These are phyloP conservation scores for Parnassius apollo DNA, from an alignment of 2,888 invertebrate species.

Conservation along the genomic window DNA sequence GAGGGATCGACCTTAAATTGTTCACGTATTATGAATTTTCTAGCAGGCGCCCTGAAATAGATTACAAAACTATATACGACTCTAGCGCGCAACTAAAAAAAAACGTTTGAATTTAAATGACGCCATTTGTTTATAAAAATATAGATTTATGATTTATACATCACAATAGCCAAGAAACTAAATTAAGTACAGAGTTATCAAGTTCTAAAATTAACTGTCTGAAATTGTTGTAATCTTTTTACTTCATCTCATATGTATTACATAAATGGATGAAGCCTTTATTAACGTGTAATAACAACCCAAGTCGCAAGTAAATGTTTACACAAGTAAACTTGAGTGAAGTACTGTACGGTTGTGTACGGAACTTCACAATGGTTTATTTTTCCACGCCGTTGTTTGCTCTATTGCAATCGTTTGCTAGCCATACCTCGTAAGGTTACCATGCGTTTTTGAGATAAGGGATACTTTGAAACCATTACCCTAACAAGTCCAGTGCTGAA, in stretches of 20 bases:
- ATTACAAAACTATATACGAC: too few species aligned
- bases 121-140: too few species aligned
- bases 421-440: conserved; percentile 15
- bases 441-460: conserved; percentile 1
- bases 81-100: too few species aligned
- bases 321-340: conserved; percentile 16
- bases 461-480: neutral
- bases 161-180: too few species aligned
- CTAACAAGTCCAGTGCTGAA: too few species aligned
- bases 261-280: neutral
- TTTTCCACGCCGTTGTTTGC: conserved; percentile 25
- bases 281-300: neutral
- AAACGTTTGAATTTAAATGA: too few species aligned
- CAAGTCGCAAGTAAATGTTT: conserved; percentile 14
- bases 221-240: neutral
- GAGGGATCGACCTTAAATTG: too few species aligned
- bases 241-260: neutral
- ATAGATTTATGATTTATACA: too few species aligned
- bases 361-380: conserved; percentile 26
- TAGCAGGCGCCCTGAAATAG: too few species aligned
- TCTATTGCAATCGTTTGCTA: conserved; percentile 26
- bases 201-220: too few species aligned
- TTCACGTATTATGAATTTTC: too few species aligned
- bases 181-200: too few species aligned
- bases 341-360: conserved; percentile 23